Evolutionary conservation across 2,113 vertebrate genomes (phyloP).

Genomic region (Oreocharis arfaki): DNA sequence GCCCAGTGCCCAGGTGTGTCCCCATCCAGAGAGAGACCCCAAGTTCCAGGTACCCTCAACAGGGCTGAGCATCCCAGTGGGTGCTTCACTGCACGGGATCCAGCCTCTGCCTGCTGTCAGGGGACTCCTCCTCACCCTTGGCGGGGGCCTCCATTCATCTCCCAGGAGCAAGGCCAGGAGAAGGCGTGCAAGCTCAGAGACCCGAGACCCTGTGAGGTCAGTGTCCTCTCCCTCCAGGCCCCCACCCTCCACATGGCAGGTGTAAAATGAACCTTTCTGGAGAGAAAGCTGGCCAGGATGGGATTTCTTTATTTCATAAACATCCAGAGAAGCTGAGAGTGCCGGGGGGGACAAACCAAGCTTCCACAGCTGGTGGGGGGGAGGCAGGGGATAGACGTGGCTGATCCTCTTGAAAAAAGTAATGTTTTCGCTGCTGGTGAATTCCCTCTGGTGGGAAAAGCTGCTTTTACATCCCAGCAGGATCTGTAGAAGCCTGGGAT

Average conservation of each 20-base stretch:
- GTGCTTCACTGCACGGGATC: neutral
- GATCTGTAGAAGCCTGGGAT: neutral
- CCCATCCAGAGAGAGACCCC: neutral
- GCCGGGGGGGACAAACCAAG: neutral
- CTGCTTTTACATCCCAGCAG: neutral
- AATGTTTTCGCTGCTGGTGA: neutral
- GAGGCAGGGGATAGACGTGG: rapidly evolving
- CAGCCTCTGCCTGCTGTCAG: neutral
- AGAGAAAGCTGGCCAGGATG: neutral
- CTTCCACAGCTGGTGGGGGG: neutral
- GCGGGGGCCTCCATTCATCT: neutral
- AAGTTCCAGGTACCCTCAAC: neutral
- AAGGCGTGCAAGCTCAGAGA: neutral
- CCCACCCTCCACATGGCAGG: neutral
- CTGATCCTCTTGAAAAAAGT: neutral
- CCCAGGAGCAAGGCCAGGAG: neutral
- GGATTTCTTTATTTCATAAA: neutral
- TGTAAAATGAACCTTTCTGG: neutral
- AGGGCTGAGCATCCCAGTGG: neutral
- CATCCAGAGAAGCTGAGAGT: neutral
- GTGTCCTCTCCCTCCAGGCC: neutral
- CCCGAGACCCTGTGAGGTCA: neutral
- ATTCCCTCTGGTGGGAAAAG: neutral
- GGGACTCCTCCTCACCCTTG: neutral
- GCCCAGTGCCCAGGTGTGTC: rapidly evolving